phyloP scores from a whole-genome alignment of 2,888 invertebrate genomes.

The Lacanobia oleracea region DNA sequence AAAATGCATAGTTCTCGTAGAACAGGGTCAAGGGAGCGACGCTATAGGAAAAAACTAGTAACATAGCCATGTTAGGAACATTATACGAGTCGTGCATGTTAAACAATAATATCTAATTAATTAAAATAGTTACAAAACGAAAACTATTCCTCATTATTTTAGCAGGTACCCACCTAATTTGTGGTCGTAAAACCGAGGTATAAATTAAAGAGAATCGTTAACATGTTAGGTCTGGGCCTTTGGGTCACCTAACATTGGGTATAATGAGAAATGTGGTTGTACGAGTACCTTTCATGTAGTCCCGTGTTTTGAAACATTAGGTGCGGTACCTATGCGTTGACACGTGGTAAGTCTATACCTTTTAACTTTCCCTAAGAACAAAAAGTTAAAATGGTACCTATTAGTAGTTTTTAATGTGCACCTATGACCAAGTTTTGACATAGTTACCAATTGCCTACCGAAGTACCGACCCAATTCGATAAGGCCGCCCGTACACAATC shows the following conservation, averaged over 20 bases:
- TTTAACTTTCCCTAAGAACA: no score
- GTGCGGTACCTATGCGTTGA: background rate
- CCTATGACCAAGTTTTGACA: no score
- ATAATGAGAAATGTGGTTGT: conserved; percentile 3
- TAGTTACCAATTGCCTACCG: no score
- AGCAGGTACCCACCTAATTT: background rate
- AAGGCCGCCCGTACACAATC: no score
- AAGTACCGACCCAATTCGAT: no score
- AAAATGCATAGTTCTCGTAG: no score
- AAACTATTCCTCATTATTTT: background rate
- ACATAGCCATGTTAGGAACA: background rate
- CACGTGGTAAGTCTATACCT: no score
- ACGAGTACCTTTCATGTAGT: background rate
- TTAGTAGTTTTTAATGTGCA: no score
- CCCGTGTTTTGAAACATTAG: no score
- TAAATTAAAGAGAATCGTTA: conserved; percentile 17
- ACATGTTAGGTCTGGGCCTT: background rate
- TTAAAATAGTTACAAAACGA: background rate
- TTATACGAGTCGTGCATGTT: background rate
- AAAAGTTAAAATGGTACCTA: no score
- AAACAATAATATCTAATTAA: conserved; percentile 1
- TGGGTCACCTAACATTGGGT: background rate
- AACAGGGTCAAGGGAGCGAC: no score
- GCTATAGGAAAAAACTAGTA: background rate
- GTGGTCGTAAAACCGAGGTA: conserved; percentile 1